Percentiles rank a stretch among this genome's conserved stretches.
Conservation (phyloP, 1,140 invertebrate genomes). For the Eriocheir sinensis region DNA sequence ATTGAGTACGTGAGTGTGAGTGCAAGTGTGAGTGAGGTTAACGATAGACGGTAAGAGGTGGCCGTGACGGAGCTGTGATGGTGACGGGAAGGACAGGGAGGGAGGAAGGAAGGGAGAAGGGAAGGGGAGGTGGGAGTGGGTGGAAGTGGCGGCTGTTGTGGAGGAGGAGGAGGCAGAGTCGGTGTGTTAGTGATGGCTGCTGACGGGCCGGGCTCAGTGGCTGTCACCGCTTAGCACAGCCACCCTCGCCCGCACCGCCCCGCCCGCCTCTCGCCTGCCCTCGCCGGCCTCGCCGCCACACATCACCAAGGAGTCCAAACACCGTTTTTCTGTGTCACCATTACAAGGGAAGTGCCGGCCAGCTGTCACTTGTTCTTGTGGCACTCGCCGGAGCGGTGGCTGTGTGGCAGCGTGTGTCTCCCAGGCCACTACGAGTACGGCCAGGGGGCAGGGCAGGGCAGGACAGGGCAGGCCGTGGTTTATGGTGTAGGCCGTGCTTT, state of each 20-base stretch:
- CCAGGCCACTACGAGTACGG: background rate
- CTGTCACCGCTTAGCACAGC: background rate
- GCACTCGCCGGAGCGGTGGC: background rate
- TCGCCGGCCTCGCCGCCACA: background rate
- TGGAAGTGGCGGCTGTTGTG: background rate
- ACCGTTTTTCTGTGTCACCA: background rate
- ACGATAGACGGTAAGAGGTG: too few species aligned
- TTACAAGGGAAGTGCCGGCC: background rate
- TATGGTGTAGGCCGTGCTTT: background rate
- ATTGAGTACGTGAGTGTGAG: background rate
- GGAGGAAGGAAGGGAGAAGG: background rate
- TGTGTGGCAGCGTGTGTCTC: too few species aligned
- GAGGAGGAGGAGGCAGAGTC: background rate
- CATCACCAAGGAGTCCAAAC: background rate
- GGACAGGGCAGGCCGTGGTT: background rate
- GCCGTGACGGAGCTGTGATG: too few species aligned
- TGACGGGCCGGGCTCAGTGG: background rate
- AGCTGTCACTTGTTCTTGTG: conserved; percentile 14
- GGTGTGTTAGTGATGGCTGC: background rate
- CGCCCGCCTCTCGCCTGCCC: conserved; percentile 6
- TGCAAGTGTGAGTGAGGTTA: too few species aligned
- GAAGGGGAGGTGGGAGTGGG: background rate
- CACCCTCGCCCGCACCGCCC: background rate
- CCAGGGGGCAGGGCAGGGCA: background rate
- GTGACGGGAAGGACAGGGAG: too few species aligned